Percentiles rank a stretch among this genome's conserved stretches.
Conservation (phyloP, 2,888 invertebrate genomes). For the Scotopteryx bipunctaria region DNA sequence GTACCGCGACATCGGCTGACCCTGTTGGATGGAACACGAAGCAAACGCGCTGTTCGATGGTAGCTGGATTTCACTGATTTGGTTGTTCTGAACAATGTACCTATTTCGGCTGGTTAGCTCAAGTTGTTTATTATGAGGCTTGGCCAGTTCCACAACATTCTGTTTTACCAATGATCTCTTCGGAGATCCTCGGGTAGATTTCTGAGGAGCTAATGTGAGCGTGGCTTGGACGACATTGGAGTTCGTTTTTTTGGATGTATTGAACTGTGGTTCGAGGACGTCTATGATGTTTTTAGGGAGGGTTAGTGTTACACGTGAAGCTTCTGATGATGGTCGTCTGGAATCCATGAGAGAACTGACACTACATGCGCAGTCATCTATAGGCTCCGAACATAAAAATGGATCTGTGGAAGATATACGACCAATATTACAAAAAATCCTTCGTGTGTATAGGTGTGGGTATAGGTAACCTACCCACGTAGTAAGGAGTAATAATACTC, state of each 20-base stretch:
- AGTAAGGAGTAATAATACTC: too few relatives aligned
- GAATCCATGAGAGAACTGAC: constrained; percentile 86
- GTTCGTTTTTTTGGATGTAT: constrained; percentile 77
- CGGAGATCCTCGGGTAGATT: constrained; percentile 73
- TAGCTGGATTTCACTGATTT: constrained; percentile 79
- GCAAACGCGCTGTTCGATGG: constrained; percentile 71
- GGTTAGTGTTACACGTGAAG: constrained; percentile 80
- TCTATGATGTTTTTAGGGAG: constrained; percentile 79
- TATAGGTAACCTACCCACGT: too few relatives aligned
- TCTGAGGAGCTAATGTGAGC: constrained; percentile 85
- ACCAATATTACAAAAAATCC: neutral
- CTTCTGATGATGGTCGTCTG: constrained; percentile 82
- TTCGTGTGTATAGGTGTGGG: too few relatives aligned
- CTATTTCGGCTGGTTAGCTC: constrained; percentile 77
- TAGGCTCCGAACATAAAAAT: constrained; percentile 77
- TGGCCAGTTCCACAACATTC: constrained; percentile 68
- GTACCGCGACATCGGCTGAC: constrained; percentile 81
- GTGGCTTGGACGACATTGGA: constrained; percentile 85
- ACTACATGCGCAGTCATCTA: constrained; percentile 87
- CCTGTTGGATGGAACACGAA: constrained; percentile 74
- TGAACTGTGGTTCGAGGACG: constrained; percentile 83
- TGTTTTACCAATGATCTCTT: constrained; percentile 76
- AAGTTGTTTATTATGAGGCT: constrained; percentile 72
- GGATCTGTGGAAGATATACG: constrained; percentile 69
- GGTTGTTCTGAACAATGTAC: constrained; percentile 80